Conservation (phyloP, 1,140 invertebrate species). For the Heterodera schachtii region DNA sequence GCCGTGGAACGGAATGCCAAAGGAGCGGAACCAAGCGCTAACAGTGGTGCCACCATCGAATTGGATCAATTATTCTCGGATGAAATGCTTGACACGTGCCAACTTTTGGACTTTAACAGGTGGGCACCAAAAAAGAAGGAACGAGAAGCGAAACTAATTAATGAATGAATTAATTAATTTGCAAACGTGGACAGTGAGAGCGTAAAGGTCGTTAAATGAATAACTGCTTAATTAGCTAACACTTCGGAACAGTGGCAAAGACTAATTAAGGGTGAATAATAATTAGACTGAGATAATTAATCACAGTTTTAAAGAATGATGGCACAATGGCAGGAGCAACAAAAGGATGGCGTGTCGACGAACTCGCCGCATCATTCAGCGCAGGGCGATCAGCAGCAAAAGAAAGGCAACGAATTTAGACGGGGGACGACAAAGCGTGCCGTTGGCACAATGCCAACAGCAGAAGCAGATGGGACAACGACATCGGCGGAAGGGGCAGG, state of each 20-base stretch:
- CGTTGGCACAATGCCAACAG: background rate
- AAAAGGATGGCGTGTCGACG: background rate
- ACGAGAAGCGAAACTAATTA: background rate
- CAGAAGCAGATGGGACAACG: no score
- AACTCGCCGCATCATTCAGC: background rate
- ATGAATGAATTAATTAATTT: no score
- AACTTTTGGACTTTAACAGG: background rate
- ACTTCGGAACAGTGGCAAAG: no score
- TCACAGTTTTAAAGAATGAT: background rate
- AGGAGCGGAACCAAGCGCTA: background rate
- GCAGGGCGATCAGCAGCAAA: background rate
- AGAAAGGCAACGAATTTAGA: background rate
- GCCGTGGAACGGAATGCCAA: background rate
- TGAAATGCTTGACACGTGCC: conserved; percentile 1
- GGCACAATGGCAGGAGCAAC: background rate
- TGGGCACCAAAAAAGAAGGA: background rate
- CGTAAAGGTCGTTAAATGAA: background rate
- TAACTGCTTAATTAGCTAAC: no score
- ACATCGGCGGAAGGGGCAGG: background rate
- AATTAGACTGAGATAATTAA: background rate
- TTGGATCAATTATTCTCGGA: background rate
- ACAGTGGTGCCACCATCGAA: background rate
- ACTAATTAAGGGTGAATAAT: no score
- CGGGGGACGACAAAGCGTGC: background rate
- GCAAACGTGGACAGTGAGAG: background rate